Base-by-base conservation (phyloP, 2,113 vertebrate genomes). In the Seriola quinqueradiata region DNA sequence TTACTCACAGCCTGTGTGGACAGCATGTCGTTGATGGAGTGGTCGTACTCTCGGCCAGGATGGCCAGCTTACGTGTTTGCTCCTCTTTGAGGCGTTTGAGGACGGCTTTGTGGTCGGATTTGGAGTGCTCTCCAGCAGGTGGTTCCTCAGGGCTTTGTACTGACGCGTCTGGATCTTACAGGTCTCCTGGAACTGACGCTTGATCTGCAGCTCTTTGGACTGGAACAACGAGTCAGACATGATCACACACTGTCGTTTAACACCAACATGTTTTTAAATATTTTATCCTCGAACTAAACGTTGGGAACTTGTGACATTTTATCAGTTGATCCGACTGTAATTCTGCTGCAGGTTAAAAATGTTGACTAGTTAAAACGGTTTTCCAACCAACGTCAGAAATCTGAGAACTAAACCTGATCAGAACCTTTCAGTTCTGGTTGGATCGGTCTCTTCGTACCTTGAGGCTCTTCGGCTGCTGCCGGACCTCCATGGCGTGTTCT, bases 161-260 rank as follows among this genome's bases (percentile, higher is more conserved):
- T 97, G 97, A 11, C 97, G 95, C 0, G 97, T 97, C 95, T 97
- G 97, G 96, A 98, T 97, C 94, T 97, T 97, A 79, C 97, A 97
- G 32, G 97, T 97, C 93, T 97, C 97, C 94, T 98, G 97, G 95
- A 98, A 98, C 96, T 98, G 97, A 61, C 96, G 96, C 93, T 98
- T 98, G 88, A 98, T 97, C 95, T 97, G 97, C 91, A 97, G 94
- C 95, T 98, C 97, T 94, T 97, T 98, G 75, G 96, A 96, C 97
- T 98, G 94, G 42, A 90, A 88, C 81, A 46, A 40, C 38, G 52
- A 21, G 77, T 8, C 1, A 32, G 17, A 10, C 9, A n/a, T 2
- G 5, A 58, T 9, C 28, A 60, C 23, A 42, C 6, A 36, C 34
- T 36, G 34, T 5, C 6, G 6, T 36, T 36, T 16, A n/a, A 34